Evolutionary conservation across 2,888 invertebrate species (phyloP).

Genomic region (Thera britannica): DNA sequence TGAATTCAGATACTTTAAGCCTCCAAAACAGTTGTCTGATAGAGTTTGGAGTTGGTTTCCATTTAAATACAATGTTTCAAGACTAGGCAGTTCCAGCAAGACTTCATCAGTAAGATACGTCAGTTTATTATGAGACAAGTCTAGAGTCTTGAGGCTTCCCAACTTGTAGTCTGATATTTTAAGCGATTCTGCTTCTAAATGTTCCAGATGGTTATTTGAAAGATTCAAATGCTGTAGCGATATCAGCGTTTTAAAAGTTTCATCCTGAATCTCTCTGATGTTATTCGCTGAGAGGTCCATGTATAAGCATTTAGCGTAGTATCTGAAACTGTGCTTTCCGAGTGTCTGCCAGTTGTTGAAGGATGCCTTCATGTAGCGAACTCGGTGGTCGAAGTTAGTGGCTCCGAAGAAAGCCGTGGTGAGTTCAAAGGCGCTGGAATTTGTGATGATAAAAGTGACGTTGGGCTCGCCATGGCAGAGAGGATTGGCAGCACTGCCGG

Average conservation of each 20-base stretch:
- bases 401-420: constrained; percentile 62
- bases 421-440: constrained; percentile 47
- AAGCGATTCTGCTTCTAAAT: constrained; percentile 53
- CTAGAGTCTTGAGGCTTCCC: constrained; percentile 50
- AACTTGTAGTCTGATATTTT: constrained; percentile 45
- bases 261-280: constrained; percentile 55
- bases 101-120: constrained; percentile 48
- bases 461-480: constrained; percentile 53
- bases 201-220: constrained; percentile 60
- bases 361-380: constrained; percentile 56
- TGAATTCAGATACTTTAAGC: constrained; percentile 49
- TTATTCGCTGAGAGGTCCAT: constrained; percentile 61
- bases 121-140: constrained; percentile 64
- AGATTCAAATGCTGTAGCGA: constrained; percentile 57
- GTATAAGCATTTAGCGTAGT: constrained; percentile 53
- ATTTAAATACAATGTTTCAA: constrained; percentile 59
- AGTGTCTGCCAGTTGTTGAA: constrained; percentile 59
- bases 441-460: constrained; percentile 58
- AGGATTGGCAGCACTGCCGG: constrained; percentile 53
- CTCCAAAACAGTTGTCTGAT: constrained; percentile 57
- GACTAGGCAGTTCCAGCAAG: constrained; percentile 49
- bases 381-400: constrained; percentile 72
- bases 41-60: constrained; percentile 57
- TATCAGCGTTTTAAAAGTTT: constrained; percentile 57
- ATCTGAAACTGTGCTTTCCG: constrained; percentile 56